Base-by-base conservation (phyloP, 1,140 invertebrate genomes). In the Globodera ellingtonae region DNA sequence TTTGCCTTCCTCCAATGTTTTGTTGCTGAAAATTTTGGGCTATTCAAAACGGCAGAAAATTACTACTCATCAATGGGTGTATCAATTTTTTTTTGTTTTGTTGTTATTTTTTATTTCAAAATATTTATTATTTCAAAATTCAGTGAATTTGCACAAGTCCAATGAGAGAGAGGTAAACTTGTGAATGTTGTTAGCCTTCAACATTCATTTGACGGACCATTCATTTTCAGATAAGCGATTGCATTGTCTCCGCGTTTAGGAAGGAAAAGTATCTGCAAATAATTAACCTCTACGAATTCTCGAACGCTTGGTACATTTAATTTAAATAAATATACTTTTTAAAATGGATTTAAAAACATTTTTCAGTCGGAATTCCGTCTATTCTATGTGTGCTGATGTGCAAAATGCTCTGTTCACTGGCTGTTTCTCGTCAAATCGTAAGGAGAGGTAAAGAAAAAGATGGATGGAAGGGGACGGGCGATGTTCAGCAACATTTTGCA, bases 1-100 rank as follows among this genome's bases (percentile, higher is more conserved):
- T 90, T 98, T 66, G 91, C 90, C 87, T 91, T 89, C 83, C 82
- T 83, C 0, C 75, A 47, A 4, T 86, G 83, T 73, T 81, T 71
- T n/a, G 48, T 81, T 0, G 46, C 75, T n/a, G 72, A 81, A 13
- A 48, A 76, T 9, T 84, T 81, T 62, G 83, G 83, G 7, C 78
- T 62, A 4, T 84, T 85, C 56, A 81, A 76, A 9, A 67, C 65
- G 52, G 83, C 83, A 10, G 80, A 78, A 35, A 50, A 80, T 48
- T 83, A 84, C 46, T 84, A 84, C 59, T 72, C 84, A 9, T 35
- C 66, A 18, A 59, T 59, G 9, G 44, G n/a, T 84, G 4, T 73
- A 78, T 46, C 46, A 62, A 6, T 44, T 66, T 9, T 85, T 10
- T 24, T 24, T 24, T 24, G 24, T 24, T 24, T 24, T 24, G 24